Evolutionary conservation across 2,113 vertebrate genomes (phyloP).

Genomic region (Nipponia nippon): DNA sequence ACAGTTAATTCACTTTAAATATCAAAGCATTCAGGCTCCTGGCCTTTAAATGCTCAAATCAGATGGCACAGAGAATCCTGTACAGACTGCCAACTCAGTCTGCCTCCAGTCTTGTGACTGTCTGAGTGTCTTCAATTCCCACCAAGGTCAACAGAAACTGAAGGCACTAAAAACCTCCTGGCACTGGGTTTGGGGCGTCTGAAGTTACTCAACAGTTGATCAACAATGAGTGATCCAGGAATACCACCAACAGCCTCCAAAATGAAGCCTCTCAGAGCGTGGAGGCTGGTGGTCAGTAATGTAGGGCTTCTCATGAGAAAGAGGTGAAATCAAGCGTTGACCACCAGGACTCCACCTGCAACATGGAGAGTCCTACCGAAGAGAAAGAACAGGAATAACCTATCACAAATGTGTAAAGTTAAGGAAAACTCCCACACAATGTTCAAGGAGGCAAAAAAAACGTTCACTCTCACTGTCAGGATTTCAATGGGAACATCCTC

Average conservation of each 20-base stretch:
- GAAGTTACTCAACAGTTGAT: background rate
- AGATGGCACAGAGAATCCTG: background rate
- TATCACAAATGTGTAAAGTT: background rate
- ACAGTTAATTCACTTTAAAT: constrained; percentile 30
- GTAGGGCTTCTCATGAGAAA: background rate
- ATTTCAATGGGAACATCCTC: constrained; percentile 13
- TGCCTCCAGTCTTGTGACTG: background rate
- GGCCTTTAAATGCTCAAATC: constrained; percentile 30
- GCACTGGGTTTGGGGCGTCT: background rate
- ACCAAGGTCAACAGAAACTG: background rate
- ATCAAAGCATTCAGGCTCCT: background rate
- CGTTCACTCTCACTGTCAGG: background rate
- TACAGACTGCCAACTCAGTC: background rate
- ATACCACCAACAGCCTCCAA: background rate
- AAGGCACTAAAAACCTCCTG: background rate
- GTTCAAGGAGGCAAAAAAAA: background rate
- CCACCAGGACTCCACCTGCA: background rate
- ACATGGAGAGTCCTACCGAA: background rate
- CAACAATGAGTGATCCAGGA: background rate
- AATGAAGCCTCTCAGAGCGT: background rate
- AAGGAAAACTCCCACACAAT: background rate
- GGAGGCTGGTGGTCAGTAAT: background rate
- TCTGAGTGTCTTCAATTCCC: background rate
- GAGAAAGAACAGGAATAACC: background rate
- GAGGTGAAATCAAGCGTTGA: background rate